Evolutionary conservation across 2,113 vertebrate species (phyloP), one percentile per base, ranked within the genome.

Genomic region (Festucalex cinctus): DNA sequence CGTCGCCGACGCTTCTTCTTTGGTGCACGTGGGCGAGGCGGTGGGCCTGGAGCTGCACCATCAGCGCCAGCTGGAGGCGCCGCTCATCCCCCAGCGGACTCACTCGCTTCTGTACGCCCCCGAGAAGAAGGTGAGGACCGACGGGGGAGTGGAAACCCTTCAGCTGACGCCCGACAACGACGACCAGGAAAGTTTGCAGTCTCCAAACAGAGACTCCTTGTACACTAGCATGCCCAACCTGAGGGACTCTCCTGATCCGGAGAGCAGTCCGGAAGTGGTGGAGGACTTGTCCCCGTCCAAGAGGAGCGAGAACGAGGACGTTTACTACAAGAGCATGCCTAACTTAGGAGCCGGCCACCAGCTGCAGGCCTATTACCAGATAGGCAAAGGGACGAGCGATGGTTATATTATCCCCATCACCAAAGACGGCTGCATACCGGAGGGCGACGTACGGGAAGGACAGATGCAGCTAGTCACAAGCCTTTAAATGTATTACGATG

Each of bases 271-370:
- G 0, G 94, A 97, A 1, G 80, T 92, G 24, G 92, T 92, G 73
- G 95, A 98, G 85, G 96, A 99, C 81, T 92, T 98, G 72, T 98
- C 96, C 73, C 95, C 97, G 35, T 96, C 95, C 77, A 93, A 95
- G 84, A 91, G 91, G 85, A 98, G 96, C 9, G 96, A 96, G 69
- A 96, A 89, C 1, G 96, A 98, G 90, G 97, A 99, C 83, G 91
- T 97, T 93, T 99, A 98, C 90, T 98, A 98, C 84, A 98, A 99
- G 88, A 99, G 97, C 91, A 99, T 99, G 97, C 97, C 97, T 84
- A 97, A 98, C 81, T 91, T 99, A 8, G 96, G 96, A 84, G 90
- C 93, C 75, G 94, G 95, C 76, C 93, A 93, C 63, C 96, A 96
- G 88, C 95, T 98, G 74, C 95, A 98, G 83, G 94, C 94, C 88